Evolutionary conservation across 2,113 vertebrate genomes (phyloP).

Genomic region (Hystrix cristata): DNA sequence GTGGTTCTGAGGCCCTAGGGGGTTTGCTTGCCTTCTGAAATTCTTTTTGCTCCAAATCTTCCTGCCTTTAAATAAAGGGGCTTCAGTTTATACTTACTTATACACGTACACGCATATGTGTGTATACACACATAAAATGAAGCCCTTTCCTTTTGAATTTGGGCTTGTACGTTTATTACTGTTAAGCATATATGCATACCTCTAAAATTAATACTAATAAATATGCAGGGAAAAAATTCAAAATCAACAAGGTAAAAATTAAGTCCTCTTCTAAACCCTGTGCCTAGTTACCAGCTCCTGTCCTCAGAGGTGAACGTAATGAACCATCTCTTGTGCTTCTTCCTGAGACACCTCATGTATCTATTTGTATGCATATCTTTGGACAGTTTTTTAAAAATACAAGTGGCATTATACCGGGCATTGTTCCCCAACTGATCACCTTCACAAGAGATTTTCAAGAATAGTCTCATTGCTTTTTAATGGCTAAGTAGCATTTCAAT

Average conservation of each 20-base stretch:
- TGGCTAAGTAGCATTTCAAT: background rate
- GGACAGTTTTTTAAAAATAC: background rate
- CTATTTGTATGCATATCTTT: background rate
- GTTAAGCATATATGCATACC: background rate
- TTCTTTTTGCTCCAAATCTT: slow-evolving; percentile 24
- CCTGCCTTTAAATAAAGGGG: background rate
- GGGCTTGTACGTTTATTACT: background rate
- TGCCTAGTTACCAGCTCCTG: background rate
- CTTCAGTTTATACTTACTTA: background rate
- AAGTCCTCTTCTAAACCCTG: background rate
- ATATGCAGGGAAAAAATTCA: background rate
- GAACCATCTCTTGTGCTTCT: background rate
- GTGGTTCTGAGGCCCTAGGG: background rate
- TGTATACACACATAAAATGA: background rate
- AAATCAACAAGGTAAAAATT: slow-evolving; percentile 29
- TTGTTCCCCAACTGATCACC: background rate
- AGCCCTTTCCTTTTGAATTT: background rate
- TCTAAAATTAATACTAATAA: slow-evolving; percentile 18
- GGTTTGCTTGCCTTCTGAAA: background rate
- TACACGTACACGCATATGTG: background rate
- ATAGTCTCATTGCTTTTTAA: background rate
- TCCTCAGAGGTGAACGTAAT: background rate
- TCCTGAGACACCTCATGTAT: background rate
- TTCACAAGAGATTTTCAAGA: background rate
- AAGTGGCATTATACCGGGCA: background rate